These are phyloP conservation scores for Hedychridium roseum DNA, from an alignment of 2,888 invertebrate species.

Conservation along the genomic window DNA sequence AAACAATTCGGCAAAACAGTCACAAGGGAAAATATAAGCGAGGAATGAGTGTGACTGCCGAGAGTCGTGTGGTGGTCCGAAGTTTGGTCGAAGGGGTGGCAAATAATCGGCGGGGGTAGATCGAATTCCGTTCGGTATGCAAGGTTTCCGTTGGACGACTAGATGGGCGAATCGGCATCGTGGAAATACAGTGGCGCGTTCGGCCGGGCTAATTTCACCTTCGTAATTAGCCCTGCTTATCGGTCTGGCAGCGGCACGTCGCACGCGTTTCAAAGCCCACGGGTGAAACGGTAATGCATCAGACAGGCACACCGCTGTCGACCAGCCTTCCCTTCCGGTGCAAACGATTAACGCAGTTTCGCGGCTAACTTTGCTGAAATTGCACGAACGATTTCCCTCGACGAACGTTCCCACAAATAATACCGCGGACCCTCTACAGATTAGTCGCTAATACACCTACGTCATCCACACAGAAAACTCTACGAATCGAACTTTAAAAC, in stretches of 20 bases:
- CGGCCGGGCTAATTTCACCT: conserved; percentile 37
- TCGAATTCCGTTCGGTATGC: conserved; percentile 10
- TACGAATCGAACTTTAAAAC: too few relatives aligned
- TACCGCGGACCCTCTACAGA: too few relatives aligned
- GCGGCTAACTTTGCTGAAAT: conserved; percentile 38
- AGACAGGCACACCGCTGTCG: too few relatives aligned
- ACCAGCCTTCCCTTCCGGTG: conserved; percentile 16
- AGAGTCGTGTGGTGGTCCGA: background rate
- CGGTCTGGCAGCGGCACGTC: conserved; percentile 29
- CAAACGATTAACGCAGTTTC: conserved; percentile 46
- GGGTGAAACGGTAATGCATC: conserved; percentile 25
- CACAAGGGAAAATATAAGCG: conserved; percentile 16
- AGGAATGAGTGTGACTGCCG: too few relatives aligned
- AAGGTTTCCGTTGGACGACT: conserved; percentile 42
- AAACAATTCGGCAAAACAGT: conserved; percentile 13
- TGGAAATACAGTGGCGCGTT: conserved; percentile 15
- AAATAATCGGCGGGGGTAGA: conserved; percentile 11
- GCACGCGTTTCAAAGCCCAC: conserved; percentile 20
- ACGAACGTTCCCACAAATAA: background rate
- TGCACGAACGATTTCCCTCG: conserved; percentile 6
- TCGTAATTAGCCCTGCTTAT: conserved; percentile 46
- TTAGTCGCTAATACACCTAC: too few relatives aligned
- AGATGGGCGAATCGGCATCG: conserved; percentile 41
- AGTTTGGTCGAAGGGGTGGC: background rate
- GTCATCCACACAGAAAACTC: too few relatives aligned